These are phyloP conservation scores for Cotesia congregata DNA, from an alignment of 2,888 invertebrate species.

Conservation along the genomic window DNA sequence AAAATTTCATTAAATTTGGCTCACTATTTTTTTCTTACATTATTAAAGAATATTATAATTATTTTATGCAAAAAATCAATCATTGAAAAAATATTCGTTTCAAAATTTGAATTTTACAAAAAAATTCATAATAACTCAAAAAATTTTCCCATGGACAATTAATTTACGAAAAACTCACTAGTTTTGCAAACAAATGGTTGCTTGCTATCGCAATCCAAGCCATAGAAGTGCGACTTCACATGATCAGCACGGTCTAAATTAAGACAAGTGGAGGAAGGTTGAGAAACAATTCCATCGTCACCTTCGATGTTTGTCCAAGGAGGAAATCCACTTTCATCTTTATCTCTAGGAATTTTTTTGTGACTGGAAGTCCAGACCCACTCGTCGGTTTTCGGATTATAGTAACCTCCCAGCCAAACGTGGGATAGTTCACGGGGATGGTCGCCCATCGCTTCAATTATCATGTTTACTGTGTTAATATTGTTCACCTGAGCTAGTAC, in stretches of 20 bases:
- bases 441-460: slow-evolving; percentile 58
- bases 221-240: slow-evolving; percentile 71
- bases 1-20: too few relatives aligned
- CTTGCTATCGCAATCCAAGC: slow-evolving; percentile 72
- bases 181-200: slow-evolving; percentile 72
- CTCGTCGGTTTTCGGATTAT: slow-evolving; percentile 39
- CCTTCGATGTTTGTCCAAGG: slow-evolving; percentile 67
- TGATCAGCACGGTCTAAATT: slow-evolving; percentile 73
- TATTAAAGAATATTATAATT: too few relatives aligned
- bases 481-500: slow-evolving; percentile 49
- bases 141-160: not conserved
- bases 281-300: slow-evolving; percentile 44
- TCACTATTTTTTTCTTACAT: too few relatives aligned
- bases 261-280: slow-evolving; percentile 67
- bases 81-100: too few relatives aligned
- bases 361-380: slow-evolving; percentile 54
- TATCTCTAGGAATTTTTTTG: slow-evolving; percentile 43
- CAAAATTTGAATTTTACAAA: too few relatives aligned
- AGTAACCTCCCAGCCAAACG: slow-evolving; percentile 54
- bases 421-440: slow-evolving; percentile 55
- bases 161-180: slow-evolving; percentile 44
- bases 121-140: not conserved
- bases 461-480: slow-evolving; percentile 48
- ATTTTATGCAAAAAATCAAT: too few relatives aligned
- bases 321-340: slow-evolving; percentile 64